Base-by-base conservation (phyloP, 1,140 invertebrate genomes). In the Zelostemma sp. region DNA sequence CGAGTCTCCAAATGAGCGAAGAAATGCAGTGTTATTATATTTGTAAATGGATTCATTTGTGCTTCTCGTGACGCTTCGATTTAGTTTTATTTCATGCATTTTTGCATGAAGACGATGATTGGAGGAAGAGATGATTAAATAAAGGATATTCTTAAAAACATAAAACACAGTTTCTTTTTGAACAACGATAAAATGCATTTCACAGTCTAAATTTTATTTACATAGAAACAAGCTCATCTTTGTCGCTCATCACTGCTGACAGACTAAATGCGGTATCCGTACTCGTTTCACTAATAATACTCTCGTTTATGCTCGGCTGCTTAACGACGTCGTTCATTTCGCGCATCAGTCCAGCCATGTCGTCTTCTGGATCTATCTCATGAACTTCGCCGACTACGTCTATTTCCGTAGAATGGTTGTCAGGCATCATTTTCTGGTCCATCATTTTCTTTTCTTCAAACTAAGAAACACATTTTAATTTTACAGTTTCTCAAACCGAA, bases 301-400 rank as follows among this genome's bases (percentile, higher is more conserved):
- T 82, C 50, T 85, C 84, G 33, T 82, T 83, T 19, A 82, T 80
- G 43, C 38, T 58, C 17, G 77, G 72, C 54, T 83, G 85, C 57
- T 79, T 79, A 1, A 75, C 57, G 8, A 56, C 74, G 49, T 86
- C 83, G n/a, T 83, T 84, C 83, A 86, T 84, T 69, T 86, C 84
- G 16, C 83, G 75, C 84, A 86, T 86, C 47, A 85, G 58, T 14
- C 84, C 84, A 14, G 84, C 84, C 77, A 86, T 83, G 50, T 86
- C 84, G 46, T 86, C 84, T 33, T 86, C 84, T 0, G 84, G 84
- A 72, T 86, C 84, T 25, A 86, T 85, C 49, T 85, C 83, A 41
- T 81, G 79, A 15, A 56, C 49, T 43, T 76, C 80, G 6, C 76
- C 77, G 12, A 83, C 74, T 11, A 79, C 77, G 50, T 81, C 80